A percentile compares a stretch with the other conserved stretches of the same genome.
Conservation (phyloP, 2,797 vertebrate species). For the Australoheros facetus region DNA sequence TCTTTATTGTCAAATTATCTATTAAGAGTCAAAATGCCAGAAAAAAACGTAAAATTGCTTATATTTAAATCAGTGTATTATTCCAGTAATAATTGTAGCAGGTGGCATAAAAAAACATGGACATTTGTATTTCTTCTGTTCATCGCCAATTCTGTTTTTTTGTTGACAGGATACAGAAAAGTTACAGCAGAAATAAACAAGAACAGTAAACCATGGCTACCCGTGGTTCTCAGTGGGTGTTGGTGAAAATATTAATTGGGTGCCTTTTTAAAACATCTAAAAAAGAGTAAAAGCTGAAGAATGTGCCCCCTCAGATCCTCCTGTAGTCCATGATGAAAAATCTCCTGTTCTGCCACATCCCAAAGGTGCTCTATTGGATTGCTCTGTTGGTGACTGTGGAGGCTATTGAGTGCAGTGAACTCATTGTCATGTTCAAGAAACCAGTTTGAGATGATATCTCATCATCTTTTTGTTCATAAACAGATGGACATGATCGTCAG, state of each 20-base stretch:
- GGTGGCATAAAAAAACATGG: conserved; percentile 28
- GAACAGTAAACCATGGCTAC: neutral
- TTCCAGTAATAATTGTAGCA: conserved; percentile 12
- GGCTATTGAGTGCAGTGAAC: no score
- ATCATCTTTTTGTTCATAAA: no score
- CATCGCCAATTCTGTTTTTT: conserved; percentile 11
- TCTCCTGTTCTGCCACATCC: no score
- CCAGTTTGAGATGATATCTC: no score
- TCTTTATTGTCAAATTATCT: neutral
- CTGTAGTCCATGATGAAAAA: no score
- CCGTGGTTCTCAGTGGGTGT: neutral
- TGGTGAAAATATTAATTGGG: conserved; percentile 10
- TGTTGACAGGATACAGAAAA: conserved; percentile 16
- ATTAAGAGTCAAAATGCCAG: neutral
- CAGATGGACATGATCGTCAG: accelerated
- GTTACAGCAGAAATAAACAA: conserved; percentile 11
- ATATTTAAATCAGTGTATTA: conserved; percentile 25
- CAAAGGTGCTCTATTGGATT: no score
- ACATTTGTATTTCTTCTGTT: conserved; percentile 28
- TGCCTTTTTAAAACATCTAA: neutral
- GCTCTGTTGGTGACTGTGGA: no score
- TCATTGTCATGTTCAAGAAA: no score
- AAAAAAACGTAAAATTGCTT: neutral
- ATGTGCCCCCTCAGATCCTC: no score
- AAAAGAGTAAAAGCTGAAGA: no score